These are phyloP conservation scores for Romanogobio albipinnatus DNA, from an alignment of 2,113 vertebrate species.

Conservation along the genomic window DNA sequence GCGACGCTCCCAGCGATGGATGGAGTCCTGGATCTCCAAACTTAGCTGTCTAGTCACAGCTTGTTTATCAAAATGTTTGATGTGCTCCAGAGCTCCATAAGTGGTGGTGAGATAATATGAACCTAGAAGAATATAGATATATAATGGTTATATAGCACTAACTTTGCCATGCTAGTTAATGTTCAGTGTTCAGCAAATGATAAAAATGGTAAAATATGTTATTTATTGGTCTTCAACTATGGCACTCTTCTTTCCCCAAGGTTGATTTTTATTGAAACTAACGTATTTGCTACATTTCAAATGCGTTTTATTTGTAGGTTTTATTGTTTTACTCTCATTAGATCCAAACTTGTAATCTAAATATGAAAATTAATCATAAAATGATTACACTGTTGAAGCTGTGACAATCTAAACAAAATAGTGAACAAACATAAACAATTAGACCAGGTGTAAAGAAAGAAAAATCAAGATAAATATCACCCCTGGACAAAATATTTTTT, in stretches of 20 bases:
- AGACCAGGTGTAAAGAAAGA: neutral
- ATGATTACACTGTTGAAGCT: neutral
- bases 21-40: constrained; percentile 94
- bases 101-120: constrained; percentile 97
- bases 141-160: neutral
- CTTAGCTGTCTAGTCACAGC: constrained; percentile 89
- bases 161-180: neutral
- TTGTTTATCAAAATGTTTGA: constrained; percentile 93
- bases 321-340: neutral
- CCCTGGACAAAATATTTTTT: neutral
- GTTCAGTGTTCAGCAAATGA: neutral
- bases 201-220: neutral
- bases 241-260: neutral
- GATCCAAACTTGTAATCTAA: neutral
- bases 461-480: neutral
- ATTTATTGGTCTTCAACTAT: neutral
- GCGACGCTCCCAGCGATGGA: constrained; percentile 93
- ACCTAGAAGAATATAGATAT: constrained; percentile 71
- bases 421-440: neutral
- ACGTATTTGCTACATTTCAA: neutral
- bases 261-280: neutral
- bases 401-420: neutral
- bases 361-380: too few species aligned
- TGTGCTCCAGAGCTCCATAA: constrained; percentile 93
- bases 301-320: neutral